Evolutionary conservation across 1,140 invertebrate species (phyloP).

Genomic region (Zaprionus lachaisei): DNA sequence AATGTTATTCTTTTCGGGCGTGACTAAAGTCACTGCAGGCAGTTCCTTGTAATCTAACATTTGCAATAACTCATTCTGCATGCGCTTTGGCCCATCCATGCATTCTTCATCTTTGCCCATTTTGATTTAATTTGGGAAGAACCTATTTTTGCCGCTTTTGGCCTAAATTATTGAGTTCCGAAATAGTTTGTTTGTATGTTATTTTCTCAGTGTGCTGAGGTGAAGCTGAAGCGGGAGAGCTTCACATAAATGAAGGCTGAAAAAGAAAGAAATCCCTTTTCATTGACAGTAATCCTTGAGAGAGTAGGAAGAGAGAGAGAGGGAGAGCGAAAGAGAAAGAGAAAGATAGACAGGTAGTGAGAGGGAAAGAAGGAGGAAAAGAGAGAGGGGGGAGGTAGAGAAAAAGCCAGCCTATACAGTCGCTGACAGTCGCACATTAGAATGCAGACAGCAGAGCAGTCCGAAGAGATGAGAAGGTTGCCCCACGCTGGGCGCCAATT

Average conservation of each 20-base stretch:
- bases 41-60: constrained; percentile 92
- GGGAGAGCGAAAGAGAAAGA: constrained; percentile 12
- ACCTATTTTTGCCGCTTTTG: not conserved
- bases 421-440: constrained; percentile 81
- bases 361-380: not conserved
- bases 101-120: not conserved
- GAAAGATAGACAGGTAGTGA: not conserved
- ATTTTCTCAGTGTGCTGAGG: constrained; percentile 33
- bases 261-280: constrained; percentile 72
- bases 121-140: not conserved
- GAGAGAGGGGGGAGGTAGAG: not conserved
- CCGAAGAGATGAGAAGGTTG: not conserved
- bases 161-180: not conserved
- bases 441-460: constrained; percentile 38
- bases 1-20: constrained; percentile 96
- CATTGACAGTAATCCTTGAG: constrained; percentile 82
- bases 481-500: not conserved
- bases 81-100: constrained; percentile 87
- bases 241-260: constrained; percentile 23
- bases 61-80: constrained; percentile 93
- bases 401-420: constrained; percentile 47
- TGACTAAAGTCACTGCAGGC: constrained; percentile 91
- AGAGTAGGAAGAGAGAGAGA: constrained; percentile 21
- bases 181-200: constrained; percentile 1
- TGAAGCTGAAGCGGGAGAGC: constrained; percentile 10